Conservation (phyloP, 2,888 invertebrate genomes). For the Hedya salicella region DNA sequence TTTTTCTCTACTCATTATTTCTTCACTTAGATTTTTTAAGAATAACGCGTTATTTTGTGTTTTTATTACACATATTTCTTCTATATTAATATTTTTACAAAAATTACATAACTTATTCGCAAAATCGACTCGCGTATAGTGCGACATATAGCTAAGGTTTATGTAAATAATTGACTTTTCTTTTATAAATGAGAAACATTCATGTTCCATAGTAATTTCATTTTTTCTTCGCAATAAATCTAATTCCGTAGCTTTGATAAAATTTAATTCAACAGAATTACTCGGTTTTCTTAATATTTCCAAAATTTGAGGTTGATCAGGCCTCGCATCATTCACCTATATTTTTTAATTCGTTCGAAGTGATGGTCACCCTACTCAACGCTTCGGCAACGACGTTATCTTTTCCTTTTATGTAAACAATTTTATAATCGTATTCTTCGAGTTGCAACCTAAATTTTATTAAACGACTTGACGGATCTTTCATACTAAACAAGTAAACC, state of each 20-base stretch:
- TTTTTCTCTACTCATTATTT: slow-evolving; percentile 38
- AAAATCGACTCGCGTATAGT: slow-evolving; percentile 46
- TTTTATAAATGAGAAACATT: slow-evolving; percentile 8
- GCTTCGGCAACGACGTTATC: no score
- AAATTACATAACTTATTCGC: slow-evolving; percentile 43
- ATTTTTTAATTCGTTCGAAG: no score
- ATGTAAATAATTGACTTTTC: slow-evolving; percentile 6
- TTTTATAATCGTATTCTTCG: no score
- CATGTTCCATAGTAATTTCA: not conserved
- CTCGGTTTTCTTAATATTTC: slow-evolving; percentile 5
- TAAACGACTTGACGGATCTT: no score
- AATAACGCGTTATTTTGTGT: slow-evolving; percentile 42
- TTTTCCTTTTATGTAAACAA: no score
- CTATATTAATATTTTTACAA: slow-evolving; percentile 40
- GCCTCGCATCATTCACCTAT: not conserved
- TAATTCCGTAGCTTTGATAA: not conserved
- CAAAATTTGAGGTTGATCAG: slow-evolving; percentile 12
- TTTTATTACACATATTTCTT: slow-evolving; percentile 41
- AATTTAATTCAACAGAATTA: slow-evolving; percentile 6
- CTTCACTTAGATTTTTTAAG: slow-evolving; percentile 40
- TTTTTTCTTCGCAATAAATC: not conserved
- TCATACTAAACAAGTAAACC: no score
- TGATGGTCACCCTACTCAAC: no score
- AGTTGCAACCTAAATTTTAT: no score
- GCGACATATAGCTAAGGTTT: slow-evolving; percentile 24